Percentiles rank a stretch among this genome's conserved stretches.
Conservation (phyloP, 2,888 invertebrate species). For the Kryphioiulus occultus region DNA sequence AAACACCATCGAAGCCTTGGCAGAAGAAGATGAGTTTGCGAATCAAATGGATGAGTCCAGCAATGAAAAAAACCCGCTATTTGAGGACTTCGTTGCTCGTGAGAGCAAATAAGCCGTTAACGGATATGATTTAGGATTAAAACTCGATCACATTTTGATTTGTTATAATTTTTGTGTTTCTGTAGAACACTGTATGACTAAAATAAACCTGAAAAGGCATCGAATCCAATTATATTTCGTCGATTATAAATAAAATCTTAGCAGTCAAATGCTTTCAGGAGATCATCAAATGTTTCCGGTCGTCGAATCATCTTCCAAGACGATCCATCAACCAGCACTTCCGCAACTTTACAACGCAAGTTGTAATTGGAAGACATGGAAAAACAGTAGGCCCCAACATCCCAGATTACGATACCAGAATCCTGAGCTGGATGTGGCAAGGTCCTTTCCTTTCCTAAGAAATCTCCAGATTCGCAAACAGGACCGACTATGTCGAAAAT, state of each 20-base stretch:
- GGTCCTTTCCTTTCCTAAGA: slow-evolving; percentile 60
- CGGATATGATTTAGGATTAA: too few relatives aligned
- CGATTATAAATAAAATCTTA: too few relatives aligned
- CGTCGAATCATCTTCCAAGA: slow-evolving; percentile 52
- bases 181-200: too few relatives aligned
- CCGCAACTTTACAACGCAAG: slow-evolving; percentile 61
- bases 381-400: slow-evolving; percentile 61
- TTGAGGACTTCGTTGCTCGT: not conserved
- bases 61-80: slow-evolving; percentile 24
- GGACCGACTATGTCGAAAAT: slow-evolving; percentile 63
- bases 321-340: slow-evolving; percentile 60
- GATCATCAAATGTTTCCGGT: not conserved
- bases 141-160: too few relatives aligned
- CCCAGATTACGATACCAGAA: slow-evolving; percentile 59
- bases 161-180: too few relatives aligned
- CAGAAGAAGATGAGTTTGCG: not conserved
- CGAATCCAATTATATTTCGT: too few relatives aligned
- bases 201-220: too few relatives aligned
- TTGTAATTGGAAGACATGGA: slow-evolving; percentile 64
- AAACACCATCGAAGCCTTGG: slow-evolving; percentile 48
- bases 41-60: too few relatives aligned
- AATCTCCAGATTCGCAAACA: slow-evolving; percentile 63
- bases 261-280: not conserved
- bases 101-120: too few relatives aligned
- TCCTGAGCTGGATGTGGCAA: slow-evolving; percentile 58